Evolutionary conservation across 2,888 invertebrate genomes (phyloP).

Genomic region (Micropterix aruncella): DNA sequence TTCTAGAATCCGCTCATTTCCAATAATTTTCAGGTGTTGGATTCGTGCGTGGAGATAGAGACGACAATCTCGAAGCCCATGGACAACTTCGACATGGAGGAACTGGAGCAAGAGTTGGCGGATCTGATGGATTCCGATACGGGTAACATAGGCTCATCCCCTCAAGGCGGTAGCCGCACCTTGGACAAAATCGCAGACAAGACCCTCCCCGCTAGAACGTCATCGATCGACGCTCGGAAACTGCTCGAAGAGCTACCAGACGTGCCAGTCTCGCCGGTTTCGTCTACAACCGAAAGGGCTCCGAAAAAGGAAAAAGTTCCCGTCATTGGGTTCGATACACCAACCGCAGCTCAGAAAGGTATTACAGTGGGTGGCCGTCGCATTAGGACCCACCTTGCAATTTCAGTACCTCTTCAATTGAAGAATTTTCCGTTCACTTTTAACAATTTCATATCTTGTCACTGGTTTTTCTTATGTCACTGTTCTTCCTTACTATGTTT

Average conservation of each 20-base stretch:
- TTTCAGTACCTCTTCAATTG: too few relatives aligned
- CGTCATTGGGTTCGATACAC: too few relatives aligned
- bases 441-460: too few relatives aligned
- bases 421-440: too few relatives aligned
- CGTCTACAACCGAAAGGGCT: background rate
- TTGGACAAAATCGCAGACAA: background rate
- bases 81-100: conserved; percentile 39
- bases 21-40: conserved; percentile 40
- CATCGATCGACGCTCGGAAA: background rate
- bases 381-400: too few relatives aligned
- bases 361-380: too few relatives aligned
- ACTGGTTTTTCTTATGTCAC: too few relatives aligned
- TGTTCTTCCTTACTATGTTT: too few relatives aligned
- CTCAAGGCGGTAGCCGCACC: conserved; percentile 41
- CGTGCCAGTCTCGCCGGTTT: background rate
- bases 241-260: background rate
- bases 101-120: conserved; percentile 51
- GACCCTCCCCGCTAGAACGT: background rate
- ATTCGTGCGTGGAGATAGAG: conserved; percentile 25
- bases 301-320: too few relatives aligned
- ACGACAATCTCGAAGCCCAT: conserved; percentile 28
- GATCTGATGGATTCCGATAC: conserved; percentile 32
- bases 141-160: conserved; percentile 48
- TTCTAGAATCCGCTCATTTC: too few relatives aligned
- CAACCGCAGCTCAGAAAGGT: too few relatives aligned